Base-by-base conservation (phyloP, 2,797 vertebrate species). In the Chelon labrosus region DNA sequence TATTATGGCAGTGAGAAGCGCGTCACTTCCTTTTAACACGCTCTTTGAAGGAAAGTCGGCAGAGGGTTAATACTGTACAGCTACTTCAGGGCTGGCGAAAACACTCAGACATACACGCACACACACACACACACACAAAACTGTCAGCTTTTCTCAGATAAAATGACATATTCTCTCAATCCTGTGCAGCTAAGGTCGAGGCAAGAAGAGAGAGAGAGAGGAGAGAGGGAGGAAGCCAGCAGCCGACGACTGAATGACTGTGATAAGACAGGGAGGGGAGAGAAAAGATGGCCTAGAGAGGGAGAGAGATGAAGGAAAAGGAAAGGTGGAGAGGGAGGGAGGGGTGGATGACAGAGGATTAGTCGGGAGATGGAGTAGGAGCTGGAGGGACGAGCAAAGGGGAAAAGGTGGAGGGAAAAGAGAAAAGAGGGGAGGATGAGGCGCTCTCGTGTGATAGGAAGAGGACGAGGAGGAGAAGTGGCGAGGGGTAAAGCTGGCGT, bases 261-360 rank as follows among this genome's bases (percentile, higher is more conserved):
- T 77, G 89, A 91, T 92, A 92, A 91, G 86, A 82, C 63, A 25
- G 63, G 52, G 69, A 58, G 49, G 58, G 72, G 62, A 59, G 77
- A 69, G 64, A 56, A 69, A 77, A 77, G 75, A 79, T 84, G 82
- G 83, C 86, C 88, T 65, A 31, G 52, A 83, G 85, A 83, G 57
- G 50, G 67, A 73, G 39, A 61, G 53, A 72, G 81, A 85, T 35
- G 80, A 79, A 82, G 63, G 63, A 46, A 22, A 50, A 51, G 55
- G 62, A 70, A 76, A 85, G 73, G 68, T 56, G 60, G 59, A 74
- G 67, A 57, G 39, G 27, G 67, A 57, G 39, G 27, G 50, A 17
- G 65, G 47, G 59, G 25, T 85, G 77, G 88, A 79, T 67, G 77
- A 85, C 80, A 78, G 82, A 86, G 88, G 88, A 92, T 91, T 89